A percentile compares a stretch with the other conserved stretches of the same genome.
These are phyloP conservation scores for Planococcus citri DNA, from an alignment of 1,140 invertebrate genomes.

Conservation along the genomic window DNA sequence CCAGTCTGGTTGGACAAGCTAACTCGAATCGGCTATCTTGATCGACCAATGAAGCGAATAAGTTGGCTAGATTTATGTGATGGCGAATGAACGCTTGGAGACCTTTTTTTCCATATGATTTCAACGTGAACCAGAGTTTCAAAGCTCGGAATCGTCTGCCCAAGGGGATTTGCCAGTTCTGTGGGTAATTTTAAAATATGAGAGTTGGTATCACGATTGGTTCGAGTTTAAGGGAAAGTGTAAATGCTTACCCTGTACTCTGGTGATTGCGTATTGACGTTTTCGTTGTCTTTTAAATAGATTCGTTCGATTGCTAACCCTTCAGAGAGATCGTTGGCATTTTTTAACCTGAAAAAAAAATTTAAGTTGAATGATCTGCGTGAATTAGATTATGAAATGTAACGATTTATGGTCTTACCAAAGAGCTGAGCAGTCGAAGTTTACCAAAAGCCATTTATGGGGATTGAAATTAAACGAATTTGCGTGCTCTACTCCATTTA, in stretches of 20 bases:
- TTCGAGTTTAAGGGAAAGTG: neutral
- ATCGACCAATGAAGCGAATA: conserved; percentile 57
- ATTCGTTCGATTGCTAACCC: conserved; percentile 87
- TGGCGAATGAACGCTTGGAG: conserved; percentile 65
- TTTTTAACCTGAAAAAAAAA: conserved; percentile 49
- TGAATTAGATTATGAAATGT: neutral
- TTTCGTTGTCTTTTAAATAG: conserved; percentile 54
- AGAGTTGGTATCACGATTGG: neutral
- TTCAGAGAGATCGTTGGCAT: conserved; percentile 62
- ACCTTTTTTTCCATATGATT: conserved; percentile 67
- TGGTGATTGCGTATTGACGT: conserved; percentile 43
- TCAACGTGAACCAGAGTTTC: conserved; percentile 88
- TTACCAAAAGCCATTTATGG: conserved; percentile 84
- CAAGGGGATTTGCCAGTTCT: conserved; percentile 90
- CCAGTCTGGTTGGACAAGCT: conserved; percentile 54
- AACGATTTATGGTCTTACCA: conserved; percentile 39
- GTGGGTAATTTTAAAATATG: conserved; percentile 24
- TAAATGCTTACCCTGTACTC: conserved; percentile 56
- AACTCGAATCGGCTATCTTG: conserved; percentile 68
- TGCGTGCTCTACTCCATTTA: conserved; percentile 66
- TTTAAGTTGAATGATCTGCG: neutral
- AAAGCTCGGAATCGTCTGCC: conserved; percentile 80
- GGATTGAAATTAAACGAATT: conserved; percentile 84
- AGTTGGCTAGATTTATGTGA: conserved; percentile 57
- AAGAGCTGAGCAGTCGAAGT: conserved; percentile 82